Conservation (phyloP, 23 tunicate species). For the Pegea sp. region DNA sequence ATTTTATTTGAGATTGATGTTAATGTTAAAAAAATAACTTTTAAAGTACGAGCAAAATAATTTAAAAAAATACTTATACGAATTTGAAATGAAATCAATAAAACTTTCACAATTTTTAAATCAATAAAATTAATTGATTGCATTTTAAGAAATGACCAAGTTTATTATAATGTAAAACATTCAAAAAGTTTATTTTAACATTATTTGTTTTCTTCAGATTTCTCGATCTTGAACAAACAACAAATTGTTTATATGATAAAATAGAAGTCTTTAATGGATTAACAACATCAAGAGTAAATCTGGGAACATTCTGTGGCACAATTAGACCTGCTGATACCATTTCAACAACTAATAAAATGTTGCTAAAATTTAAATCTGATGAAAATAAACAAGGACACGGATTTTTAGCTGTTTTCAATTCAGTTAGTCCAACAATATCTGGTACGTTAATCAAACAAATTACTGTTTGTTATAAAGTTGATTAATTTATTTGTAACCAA, state of each 20-base stretch:
- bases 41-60: too few species aligned
- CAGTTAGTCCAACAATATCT: conserved; percentile 23
- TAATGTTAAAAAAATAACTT: too few species aligned
- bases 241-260: conserved; percentile 34
- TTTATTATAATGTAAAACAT: too few species aligned
- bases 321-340: conserved; percentile 36
- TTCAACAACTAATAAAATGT: conserved; percentile 53
- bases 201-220: conserved; percentile 10
- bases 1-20: too few species aligned
- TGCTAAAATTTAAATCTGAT: conserved; percentile 30
- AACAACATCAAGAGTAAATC: conserved; percentile 11
- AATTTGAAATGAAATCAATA: too few species aligned
- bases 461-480: too few species aligned
- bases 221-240: conserved; percentile 34
- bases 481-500: too few species aligned
- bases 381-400: conserved; percentile 24
- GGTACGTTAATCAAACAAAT: conserved; percentile 10
- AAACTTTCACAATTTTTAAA: too few species aligned
- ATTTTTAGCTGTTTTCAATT: conserved; percentile 26
- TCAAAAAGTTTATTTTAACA: background rate
- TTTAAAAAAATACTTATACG: too few species aligned
- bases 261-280: conserved; percentile 41
- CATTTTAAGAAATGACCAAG: background rate
- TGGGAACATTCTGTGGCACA: conserved; percentile 67
- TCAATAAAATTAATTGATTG: too few species aligned